Evolutionary conservation across 2,113 vertebrate genomes (phyloP).

Genomic region (Sakesphorus luctuosus): DNA sequence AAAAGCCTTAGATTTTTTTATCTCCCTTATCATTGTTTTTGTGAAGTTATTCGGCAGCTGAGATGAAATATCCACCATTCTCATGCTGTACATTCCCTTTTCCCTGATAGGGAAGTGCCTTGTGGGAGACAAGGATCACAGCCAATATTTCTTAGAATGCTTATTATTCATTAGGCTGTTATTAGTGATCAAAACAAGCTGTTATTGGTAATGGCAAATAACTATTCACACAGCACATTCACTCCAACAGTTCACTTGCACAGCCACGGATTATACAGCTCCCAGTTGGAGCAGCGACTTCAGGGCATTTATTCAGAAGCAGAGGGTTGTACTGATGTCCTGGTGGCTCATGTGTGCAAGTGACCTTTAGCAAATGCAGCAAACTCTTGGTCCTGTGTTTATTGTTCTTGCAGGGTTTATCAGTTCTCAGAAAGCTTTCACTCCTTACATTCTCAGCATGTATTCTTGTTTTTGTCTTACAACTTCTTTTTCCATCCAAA

Average conservation of each 20-base stretch:
- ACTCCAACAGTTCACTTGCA: not conserved
- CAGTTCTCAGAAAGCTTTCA: not conserved
- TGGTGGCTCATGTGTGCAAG: not conserved
- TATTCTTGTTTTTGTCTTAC: not conserved
- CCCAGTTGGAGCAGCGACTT: not conserved
- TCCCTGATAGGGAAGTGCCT: not conserved
- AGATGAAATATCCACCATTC: not conserved
- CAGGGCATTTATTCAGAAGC: not conserved
- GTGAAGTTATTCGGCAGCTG: not conserved
- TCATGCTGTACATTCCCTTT: not conserved
- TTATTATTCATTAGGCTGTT: slow-evolving; percentile 10
- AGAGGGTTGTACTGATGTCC: not conserved
- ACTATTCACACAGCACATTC: not conserved
- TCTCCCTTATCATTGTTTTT: not conserved
- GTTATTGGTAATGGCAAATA: not conserved
- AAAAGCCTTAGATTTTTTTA: not conserved
- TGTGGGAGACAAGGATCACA: not conserved
- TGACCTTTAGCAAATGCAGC: not conserved
- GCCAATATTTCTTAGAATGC: not conserved
- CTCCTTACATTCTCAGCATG: not conserved
- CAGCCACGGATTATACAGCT: not conserved
- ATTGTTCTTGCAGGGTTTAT: not conserved
- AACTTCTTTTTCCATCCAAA: not conserved
- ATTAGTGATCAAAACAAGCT: not conserved
- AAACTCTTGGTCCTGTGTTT: not conserved